phyloP scores from a whole-genome alignment of 2,797 vertebrate species.

The Lepus oiostolus region DNA sequence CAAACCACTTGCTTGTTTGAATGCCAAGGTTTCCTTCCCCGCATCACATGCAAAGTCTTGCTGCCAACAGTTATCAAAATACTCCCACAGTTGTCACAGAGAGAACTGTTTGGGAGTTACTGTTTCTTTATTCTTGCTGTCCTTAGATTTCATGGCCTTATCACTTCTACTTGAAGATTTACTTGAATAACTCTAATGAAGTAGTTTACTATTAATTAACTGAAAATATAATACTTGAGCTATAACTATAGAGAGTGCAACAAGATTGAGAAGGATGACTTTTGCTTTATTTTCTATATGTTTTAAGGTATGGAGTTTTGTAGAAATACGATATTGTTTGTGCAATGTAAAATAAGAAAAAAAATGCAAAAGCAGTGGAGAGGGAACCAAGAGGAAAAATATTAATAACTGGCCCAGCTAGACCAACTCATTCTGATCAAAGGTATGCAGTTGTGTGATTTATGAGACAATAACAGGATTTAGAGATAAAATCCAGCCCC shows the following conservation, averaged over 20 bases:
- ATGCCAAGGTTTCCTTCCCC: conserved; percentile 77
- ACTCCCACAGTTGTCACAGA: conserved; percentile 78
- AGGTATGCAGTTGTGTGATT: neutral
- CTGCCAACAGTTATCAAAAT: conserved; percentile 82
- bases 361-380: neutral
- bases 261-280: neutral
- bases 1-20: conserved; percentile 80
- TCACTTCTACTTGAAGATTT: conserved; percentile 16
- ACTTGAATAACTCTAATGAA: conserved; percentile 22
- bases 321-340: neutral
- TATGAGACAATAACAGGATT: neutral
- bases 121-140: conserved; percentile 48
- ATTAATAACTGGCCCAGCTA: neutral
- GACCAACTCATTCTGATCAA: neutral
- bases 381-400: neutral
- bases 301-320: conserved; percentile 27
- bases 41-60: conserved; percentile 68
- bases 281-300: neutral
- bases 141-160: conserved; percentile 7
- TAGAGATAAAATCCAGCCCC: neutral
- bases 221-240: conserved; percentile 22
- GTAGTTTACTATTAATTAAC: neutral
- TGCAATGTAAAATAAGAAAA: neutral
- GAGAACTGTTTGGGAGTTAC: conserved; percentile 56
- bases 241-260: neutral